phyloP scores from a whole-genome alignment of 2,113 vertebrate genomes.

The Dascyllus trimaculatus region DNA sequence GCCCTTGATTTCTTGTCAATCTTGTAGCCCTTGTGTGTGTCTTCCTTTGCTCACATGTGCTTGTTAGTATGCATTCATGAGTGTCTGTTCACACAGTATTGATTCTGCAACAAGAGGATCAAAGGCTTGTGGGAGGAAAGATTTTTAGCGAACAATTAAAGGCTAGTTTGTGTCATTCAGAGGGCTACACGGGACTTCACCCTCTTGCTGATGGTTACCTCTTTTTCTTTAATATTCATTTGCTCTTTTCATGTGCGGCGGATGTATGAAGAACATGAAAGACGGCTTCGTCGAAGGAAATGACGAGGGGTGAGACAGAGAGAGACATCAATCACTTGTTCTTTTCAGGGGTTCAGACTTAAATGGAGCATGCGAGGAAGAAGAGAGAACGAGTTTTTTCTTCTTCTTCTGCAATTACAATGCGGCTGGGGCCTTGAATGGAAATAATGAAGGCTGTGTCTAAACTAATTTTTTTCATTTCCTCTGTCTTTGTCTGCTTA shows the following conservation, averaged over 20 bases:
- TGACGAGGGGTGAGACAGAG: slow-evolving; percentile 34
- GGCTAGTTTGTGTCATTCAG: slow-evolving; percentile 43
- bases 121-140: slow-evolving; percentile 30
- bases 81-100: slow-evolving; percentile 41
- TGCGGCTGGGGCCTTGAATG: slow-evolving; percentile 22
- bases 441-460: slow-evolving; percentile 58
- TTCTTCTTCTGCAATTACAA: slow-evolving; percentile 45
- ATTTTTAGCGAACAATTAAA: slow-evolving; percentile 44
- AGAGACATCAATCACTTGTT: slow-evolving; percentile 57
- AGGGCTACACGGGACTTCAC: slow-evolving; percentile 17
- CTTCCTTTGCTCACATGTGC: slow-evolving; percentile 21
- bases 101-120: slow-evolving; percentile 57
- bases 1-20: neutral
- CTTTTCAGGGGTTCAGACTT: slow-evolving; percentile 39
- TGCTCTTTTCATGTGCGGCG: slow-evolving; percentile 44
- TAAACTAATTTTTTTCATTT: slow-evolving; percentile 53
- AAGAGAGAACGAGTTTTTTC: slow-evolving; percentile 10
- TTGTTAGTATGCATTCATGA: slow-evolving; percentile 11
- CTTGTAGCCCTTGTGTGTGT: neutral
- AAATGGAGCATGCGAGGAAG: slow-evolving; percentile 41
- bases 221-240: slow-evolving; percentile 54
- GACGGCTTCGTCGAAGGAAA: slow-evolving; percentile 27
- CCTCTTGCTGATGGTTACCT: slow-evolving; percentile 23
- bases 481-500: slow-evolving; percentile 53
- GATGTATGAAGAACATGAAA: slow-evolving; percentile 51